These are phyloP conservation scores for Leptoclinus maculatus DNA, from an alignment of 2,797 vertebrate species.

Conservation along the genomic window DNA sequence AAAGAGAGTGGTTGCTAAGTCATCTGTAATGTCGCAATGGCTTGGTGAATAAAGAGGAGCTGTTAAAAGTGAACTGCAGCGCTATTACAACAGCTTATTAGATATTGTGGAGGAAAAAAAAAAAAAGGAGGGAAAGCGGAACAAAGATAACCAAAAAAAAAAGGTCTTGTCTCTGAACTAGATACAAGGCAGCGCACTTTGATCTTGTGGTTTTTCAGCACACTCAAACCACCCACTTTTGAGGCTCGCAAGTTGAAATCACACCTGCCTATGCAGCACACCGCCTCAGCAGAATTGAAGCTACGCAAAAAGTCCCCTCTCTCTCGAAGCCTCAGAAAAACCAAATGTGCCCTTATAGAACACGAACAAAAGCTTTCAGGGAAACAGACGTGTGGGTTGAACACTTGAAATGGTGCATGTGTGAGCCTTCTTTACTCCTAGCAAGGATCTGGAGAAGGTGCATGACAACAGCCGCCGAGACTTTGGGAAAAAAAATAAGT, in stretches of 20 bases:
- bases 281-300: conserved; percentile 70
- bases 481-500: conserved; percentile 56
- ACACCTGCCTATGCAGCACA: conserved; percentile 78
- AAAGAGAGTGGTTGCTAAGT: conserved; percentile 20
- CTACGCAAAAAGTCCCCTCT: conserved; percentile 60
- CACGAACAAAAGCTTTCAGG: conserved; percentile 65
- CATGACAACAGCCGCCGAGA: conserved; percentile 54
- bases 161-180: conserved; percentile 64
- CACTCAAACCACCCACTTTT: conserved; percentile 67
- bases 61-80: conserved; percentile 20
- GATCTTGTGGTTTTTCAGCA: conserved; percentile 80
- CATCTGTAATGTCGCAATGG: conserved; percentile 7
- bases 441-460: conserved; percentile 48
- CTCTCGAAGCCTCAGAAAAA: conserved; percentile 57
- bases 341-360: conserved; percentile 50
- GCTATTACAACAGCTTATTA: conserved; percentile 27
- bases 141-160: conserved; percentile 45
- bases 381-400: conserved; percentile 63
- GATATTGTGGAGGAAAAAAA: conserved; percentile 37
- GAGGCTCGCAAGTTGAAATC: conserved; percentile 70
- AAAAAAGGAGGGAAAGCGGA: conserved; percentile 60
- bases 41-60: conserved; percentile 27
- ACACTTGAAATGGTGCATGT: conserved; percentile 49
- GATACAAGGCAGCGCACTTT: conserved; percentile 71
- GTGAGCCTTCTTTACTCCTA: conserved; percentile 23